Conservation (phyloP, 2,113 vertebrate species). For the Stercorarius parasiticus region DNA sequence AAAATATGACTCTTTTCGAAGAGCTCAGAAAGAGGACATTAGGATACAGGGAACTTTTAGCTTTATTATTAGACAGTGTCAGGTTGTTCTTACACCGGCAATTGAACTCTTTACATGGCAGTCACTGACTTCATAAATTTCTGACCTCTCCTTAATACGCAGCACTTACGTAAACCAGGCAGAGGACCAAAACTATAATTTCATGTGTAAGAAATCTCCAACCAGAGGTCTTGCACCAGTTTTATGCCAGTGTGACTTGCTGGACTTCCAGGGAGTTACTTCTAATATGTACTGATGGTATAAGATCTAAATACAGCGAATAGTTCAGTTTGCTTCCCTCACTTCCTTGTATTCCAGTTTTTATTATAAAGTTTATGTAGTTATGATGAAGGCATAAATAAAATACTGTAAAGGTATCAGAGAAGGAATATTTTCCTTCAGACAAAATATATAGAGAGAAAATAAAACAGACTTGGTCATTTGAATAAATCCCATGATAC, state of each 20-base stretch:
- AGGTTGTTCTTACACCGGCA: neutral
- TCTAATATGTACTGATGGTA: neutral
- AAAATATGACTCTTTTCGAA: neutral
- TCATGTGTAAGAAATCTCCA: neutral
- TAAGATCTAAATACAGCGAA: neutral
- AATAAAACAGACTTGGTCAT: neutral
- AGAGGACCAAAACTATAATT: neutral
- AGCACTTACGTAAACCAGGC: neutral
- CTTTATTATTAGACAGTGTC: neutral
- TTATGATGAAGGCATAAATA: neutral
- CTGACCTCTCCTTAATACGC: neutral
- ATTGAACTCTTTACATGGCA: neutral
- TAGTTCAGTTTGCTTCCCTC: neutral
- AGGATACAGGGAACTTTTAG: neutral
- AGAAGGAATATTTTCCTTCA: neutral
- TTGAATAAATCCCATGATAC: neutral
- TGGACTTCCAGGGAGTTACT: neutral
- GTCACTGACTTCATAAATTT: neutral
- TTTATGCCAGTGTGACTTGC: neutral
- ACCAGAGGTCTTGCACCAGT: neutral
- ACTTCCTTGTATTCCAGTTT: neutral
- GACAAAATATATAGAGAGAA: neutral
- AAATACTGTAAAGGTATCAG: neutral
- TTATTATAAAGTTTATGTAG: neutral
- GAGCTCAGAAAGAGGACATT: neutral